Evolutionary conservation across 2,113 vertebrate genomes (phyloP), one percentile per base, ranked within the genome.

Genomic region (Clupea harengus): DNA sequence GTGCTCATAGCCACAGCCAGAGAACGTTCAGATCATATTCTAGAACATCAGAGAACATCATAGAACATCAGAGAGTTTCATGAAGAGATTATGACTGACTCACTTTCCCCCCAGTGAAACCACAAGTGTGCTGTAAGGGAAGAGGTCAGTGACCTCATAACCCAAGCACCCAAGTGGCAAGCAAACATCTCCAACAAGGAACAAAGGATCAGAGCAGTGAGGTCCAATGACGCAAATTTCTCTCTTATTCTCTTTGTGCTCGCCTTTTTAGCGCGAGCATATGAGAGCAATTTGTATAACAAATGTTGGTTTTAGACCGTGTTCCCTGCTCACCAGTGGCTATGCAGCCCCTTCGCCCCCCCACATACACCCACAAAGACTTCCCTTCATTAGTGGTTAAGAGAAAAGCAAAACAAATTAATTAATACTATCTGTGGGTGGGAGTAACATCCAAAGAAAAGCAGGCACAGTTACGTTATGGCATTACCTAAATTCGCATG

Each of bases 401-500:
- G 93, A 92, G 90, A 88, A 95, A 95, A 94, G 91, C 91, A 94
- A 95, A 78, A 95, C 92, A 92, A 92, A 95, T 95, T 93, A 94
- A 95, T 95, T 93, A 93, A 92, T 92, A 89, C 93, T 93, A 93
- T 94, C 94, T 94, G 90, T 89, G 89, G 90, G 89, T 60, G 83
- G 89, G 88, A 81, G 50, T 87, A 92, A 3, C 32, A 17, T 78
- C 93, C 92, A 78, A 92, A 93, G 86, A 86, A 90, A 92, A 93
- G 90, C 92, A 92, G 92, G 90, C 86, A 13, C 86, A 94, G 94
- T 94, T 95, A 96, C 88, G 90, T 92, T 92, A 95, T 92, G 95
- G 94, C 93, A 89, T 94, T 94, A 95, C 94, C 91, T 94, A 95
- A 93, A 95, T 94, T 93, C 89, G 50, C 92, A 94, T 94, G 94